Base-by-base conservation (phyloP, 2,888 invertebrate species). In the Tenthredo notha region DNA sequence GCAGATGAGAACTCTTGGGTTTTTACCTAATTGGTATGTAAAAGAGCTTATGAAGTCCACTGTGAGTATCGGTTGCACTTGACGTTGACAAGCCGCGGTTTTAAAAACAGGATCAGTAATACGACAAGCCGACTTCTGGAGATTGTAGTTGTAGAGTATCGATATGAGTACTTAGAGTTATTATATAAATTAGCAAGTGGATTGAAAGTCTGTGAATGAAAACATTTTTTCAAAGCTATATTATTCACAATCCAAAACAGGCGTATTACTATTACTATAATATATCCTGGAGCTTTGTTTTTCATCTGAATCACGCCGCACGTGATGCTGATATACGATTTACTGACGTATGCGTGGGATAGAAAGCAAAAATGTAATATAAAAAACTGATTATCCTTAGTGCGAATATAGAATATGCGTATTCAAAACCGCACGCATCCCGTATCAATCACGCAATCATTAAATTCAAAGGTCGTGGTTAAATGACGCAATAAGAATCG, bases 31-130 rank as follows among this genome's bases (percentile, higher is more conserved):
- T 54, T 33, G 77, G 54, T 54, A 77, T 54, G 54, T n/a, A 54
- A 54, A 33, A 77, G 15, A 77, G 25, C 29, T 33, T 18, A 54
- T 40, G 74, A 47, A 33, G 33, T 54, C 29, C 10, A 18, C 54
- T 50, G 77, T 29, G 77, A 54, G 33, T 77, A 77, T 77, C 54
- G 54, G 77, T 77, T 54, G 25, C 77, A 54, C 77, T 6, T 77
- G 77, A 77, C 77, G 77, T 77, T 77, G 77, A 77, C 18, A 40
- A 40, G 54, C 18, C 25, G 29, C 18, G 77, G 77, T 54, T 77
- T 77, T 77, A 40, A 77, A 77, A 77, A 77, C 33, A 54, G 47
- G 18, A 77, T 74, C 43, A 74, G 74, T 74, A 74, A 74, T 74
- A 43, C 43, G 74, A 40, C 33, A 50, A 54, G 50, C 54, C 18